Evolutionary conservation across 2,113 vertebrate genomes (phyloP).

Genomic region (Psilopsiagon aurifrons): DNA sequence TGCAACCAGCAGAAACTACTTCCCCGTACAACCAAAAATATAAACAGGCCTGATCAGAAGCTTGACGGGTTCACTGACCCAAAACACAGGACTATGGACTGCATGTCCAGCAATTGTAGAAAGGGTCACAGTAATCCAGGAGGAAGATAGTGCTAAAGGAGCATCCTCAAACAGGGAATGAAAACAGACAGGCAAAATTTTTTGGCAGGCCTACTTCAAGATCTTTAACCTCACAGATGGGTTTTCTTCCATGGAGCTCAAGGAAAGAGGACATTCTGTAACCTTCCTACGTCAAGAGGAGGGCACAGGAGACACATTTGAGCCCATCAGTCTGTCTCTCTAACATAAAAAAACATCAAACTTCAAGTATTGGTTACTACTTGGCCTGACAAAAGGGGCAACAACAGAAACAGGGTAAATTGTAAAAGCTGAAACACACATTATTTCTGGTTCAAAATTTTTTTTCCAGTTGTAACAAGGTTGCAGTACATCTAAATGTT

Average conservation of each 20-base stretch:
- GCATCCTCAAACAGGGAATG: neutral
- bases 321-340: neutral
- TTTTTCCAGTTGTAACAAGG: neutral
- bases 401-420: neutral
- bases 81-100: neutral
- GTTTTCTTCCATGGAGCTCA: neutral
- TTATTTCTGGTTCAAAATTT: neutral
- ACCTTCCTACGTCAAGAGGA: neutral
- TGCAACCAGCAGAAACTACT: neutral
- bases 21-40: neutral
- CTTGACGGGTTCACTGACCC: neutral
- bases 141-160: neutral
- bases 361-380: neutral
- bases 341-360: rapidly evolving
- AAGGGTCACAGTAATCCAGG: neutral
- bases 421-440: neutral
- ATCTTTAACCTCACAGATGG: neutral
- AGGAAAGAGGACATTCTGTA: neutral
- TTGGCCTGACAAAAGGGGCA: neutral
- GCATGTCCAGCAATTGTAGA: neutral
- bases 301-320: neutral
- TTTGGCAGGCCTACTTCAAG: neutral
- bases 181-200: neutral
- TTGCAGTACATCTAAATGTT: neutral
- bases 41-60: neutral